phyloP scores from a whole-genome alignment of 2,113 vertebrate species.

The Macroglossus sobrinus region DNA sequence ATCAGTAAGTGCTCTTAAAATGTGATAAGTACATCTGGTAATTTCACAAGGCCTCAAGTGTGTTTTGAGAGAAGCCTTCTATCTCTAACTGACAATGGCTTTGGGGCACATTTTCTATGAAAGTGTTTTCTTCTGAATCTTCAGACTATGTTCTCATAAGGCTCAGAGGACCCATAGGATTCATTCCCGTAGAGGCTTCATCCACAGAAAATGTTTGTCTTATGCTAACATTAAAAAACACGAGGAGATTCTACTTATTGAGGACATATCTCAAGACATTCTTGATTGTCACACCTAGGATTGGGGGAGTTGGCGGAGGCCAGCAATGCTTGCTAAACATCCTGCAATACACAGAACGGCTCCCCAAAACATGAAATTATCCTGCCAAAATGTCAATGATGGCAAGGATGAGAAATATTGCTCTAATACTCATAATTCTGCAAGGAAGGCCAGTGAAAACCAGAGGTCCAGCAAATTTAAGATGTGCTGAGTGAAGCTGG shows the following conservation, averaged over 20 bases:
- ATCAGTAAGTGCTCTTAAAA: neutral
- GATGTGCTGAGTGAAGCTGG: neutral
- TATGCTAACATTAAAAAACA: neutral
- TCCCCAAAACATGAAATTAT: neutral
- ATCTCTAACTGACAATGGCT: neutral
- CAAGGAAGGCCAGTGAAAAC: neutral
- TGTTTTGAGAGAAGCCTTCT: neutral
- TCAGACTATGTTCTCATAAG: neutral
- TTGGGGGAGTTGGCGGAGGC: neutral
- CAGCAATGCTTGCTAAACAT: neutral
- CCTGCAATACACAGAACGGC: fast-evolving
- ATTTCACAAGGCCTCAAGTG: neutral
- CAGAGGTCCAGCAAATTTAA: neutral
- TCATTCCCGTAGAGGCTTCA: neutral
- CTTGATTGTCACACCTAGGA: neutral
- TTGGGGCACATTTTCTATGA: neutral
- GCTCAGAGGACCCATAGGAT: neutral
- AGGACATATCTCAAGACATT: neutral
- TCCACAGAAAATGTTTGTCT: neutral
- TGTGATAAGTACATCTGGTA: neutral
- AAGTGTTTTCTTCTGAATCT: neutral
- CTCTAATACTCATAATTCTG: neutral
- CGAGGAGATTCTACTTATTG: neutral
- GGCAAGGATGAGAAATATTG: neutral
- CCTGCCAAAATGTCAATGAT: neutral